Evolutionary conservation across 2,113 vertebrate species (phyloP).

Genomic region (Rallus limicola): DNA sequence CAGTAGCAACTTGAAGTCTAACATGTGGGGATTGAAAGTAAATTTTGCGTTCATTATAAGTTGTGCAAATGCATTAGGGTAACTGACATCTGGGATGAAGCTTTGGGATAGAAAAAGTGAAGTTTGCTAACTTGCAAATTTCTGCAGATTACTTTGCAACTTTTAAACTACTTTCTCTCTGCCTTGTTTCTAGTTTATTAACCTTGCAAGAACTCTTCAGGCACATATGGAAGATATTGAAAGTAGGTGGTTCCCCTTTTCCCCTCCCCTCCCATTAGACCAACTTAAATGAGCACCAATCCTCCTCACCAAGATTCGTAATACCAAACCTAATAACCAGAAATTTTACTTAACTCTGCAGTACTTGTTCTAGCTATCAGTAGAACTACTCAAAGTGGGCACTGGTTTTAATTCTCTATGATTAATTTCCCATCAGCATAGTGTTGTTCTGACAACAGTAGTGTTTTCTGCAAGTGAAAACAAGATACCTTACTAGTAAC

Average conservation of each 20-base stretch:
- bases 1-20: neutral
- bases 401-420: neutral
- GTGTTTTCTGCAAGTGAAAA: neutral
- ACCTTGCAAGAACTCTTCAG: slow-evolving; percentile 98
- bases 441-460: neutral
- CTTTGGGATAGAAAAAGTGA: slow-evolving; percentile 38
- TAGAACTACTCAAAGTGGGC: neutral
- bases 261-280: slow-evolving; percentile 58
- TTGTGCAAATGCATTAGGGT: neutral
- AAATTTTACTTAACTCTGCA: neutral
- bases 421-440: neutral
- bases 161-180: slow-evolving; percentile 83
- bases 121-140: slow-evolving; percentile 69
- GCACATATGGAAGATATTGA: slow-evolving; percentile 99
- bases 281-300: slow-evolving; percentile 53
- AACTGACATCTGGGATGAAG: neutral
- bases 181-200: slow-evolving; percentile 95
- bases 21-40: neutral
- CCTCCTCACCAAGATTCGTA: slow-evolving; percentile 51
- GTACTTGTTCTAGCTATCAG: neutral
- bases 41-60: neutral
- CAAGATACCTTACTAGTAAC: neutral
- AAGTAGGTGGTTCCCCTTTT: slow-evolving; percentile 86
- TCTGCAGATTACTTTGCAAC: slow-evolving; percentile 74
- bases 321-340: neutral